Percentiles rank a stretch among this genome's conserved stretches.
Evolutionary conservation across 2,888 invertebrate genomes (phyloP).

Genomic region (Axea sp.): DNA sequence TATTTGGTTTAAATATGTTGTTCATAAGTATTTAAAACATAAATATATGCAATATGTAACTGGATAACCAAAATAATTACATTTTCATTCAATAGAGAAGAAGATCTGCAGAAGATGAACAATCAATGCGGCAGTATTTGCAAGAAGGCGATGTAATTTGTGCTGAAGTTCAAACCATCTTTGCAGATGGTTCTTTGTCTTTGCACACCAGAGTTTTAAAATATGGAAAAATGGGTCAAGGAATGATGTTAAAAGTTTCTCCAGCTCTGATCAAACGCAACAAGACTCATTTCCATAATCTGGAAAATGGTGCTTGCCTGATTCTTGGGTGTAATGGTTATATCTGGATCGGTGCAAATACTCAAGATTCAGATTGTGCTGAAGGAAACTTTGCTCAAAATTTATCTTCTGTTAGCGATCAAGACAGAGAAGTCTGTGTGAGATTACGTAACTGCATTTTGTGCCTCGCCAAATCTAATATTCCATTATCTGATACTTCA

Average conservation of each 20-base stretch:
- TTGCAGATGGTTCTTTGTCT: conserved; percentile 93
- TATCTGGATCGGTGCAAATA: conserved; percentile 93
- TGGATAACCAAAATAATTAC: too few relatives aligned
- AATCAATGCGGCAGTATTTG: conserved; percentile 96
- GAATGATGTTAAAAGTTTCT: conserved; percentile 92
- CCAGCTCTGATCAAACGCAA: conserved; percentile 94
- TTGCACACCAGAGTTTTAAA: conserved; percentile 97
- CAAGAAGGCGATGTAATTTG: conserved; percentile 98
- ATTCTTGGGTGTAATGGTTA: conserved; percentile 98
- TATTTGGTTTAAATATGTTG: too few relatives aligned
- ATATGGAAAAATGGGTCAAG: conserved; percentile 97
- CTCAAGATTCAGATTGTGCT: conserved; percentile 83
- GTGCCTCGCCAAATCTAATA: conserved; percentile 90
- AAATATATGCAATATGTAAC: too few relatives aligned
- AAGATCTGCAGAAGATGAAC: conserved; percentile 96
- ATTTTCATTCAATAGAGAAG: conserved; percentile 86
- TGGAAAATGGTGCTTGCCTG: conserved; percentile 93
- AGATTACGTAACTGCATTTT: conserved; percentile 94
- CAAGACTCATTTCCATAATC: conserved; percentile 97
- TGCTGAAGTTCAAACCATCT: conserved; percentile 97
- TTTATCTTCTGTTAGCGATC: conserved; percentile 83
- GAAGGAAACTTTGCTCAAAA: conserved; percentile 90
- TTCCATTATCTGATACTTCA: conserved; percentile 95
- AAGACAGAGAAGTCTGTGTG: conserved; percentile 92
- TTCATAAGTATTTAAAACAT: too few relatives aligned